Base-by-base conservation (phyloP, 2,113 vertebrate species). In the Galbula dea region DNA sequence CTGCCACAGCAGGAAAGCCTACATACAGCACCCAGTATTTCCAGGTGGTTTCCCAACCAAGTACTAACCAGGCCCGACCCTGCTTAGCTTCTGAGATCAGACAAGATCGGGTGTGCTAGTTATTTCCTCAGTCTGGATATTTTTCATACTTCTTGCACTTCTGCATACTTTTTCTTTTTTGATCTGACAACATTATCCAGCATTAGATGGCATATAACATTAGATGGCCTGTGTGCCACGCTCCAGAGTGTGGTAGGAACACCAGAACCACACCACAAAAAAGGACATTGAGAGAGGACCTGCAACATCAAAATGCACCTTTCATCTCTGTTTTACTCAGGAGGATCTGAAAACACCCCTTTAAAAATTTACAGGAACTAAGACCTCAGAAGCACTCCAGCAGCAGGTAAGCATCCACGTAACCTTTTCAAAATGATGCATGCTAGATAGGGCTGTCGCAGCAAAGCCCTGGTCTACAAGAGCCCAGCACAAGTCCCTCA, bases 81-180 rank as follows among this genome's bases (percentile, higher is more conserved):
- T n/a, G n/a, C n/a, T n/a, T n/a, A n/a, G n/a, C n/a, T n/a, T n/a
- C n/a, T n/a, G n/a, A n/a, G n/a, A n/a, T n/a, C n/a, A n/a, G n/a
- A n/a, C n/a, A n/a, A n/a, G n/a, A n/a, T n/a, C n/a, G n/a, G n/a
- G n/a, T n/a, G n/a, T n/a, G n/a, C n/a, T n/a, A n/a, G n/a, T n/a
- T n/a, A 58, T 46, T 86, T 91, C 37, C 46, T 69, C 62, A 10
- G 34, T 34, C 72, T 62, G 46, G 15, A 4, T 43, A 55, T 89
- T 86, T 89, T 82, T 22, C 74, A 43, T 22, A 43, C 39, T 43
- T 65, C 43, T 65, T 43, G 19, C 17, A 65, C 43, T 63, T 63
- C 39, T 63, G 27, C 29, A 43, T 67, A 54, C 66, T 74, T 92
- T 68, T 93, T 89, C 90, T 90, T 96, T 96, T 91, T 93, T 89